Evolutionary conservation across 2,888 invertebrate species (phyloP), one percentile per base, ranked within the genome.

Genomic region (Tiliacea aurago): DNA sequence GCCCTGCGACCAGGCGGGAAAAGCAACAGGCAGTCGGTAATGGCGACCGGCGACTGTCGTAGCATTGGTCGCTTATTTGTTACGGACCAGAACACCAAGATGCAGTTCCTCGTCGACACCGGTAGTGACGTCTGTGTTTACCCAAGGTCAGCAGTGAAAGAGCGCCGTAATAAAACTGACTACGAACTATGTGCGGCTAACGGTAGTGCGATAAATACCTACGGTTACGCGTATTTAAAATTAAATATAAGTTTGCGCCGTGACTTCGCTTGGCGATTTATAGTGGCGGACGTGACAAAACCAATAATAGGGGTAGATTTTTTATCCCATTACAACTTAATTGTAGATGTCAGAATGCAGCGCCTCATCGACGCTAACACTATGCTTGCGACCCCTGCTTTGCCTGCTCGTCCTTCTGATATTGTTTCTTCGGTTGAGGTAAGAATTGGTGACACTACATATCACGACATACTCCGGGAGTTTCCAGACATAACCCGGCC

Each of bases 41-140:
- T 18, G 65, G 66, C 66, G 73, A 20, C 73, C 49, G 68, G 33
- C 49, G 68, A 49, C 28, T 73, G 68, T 45, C 56, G 41, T 3
- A 51, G 23, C 28, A 33, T 51, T 1, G 58, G 65, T 69, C 69
- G 59, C 74, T 49, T 74, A 13, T 69, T 74, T 11, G 53, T 74
- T 1, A 64, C 53, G 0, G 74, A 74, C 43, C 49, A 49, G 2
- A 18, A 28, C 15, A 33, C 73, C 11, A 68, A 63, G 15, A n/a
- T 37, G 3, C 58, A 61, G 10, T 70, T 75, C 23, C 47, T 75
- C 18, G n/a, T 70, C 15, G 70, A 70, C 15, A 70, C 67, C 10
- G 63, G 68, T 15, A 73, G 73, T 33, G 68, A 73, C n/a, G 23
- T 69, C 0, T 64, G 63, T 58, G 64, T 58, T 2, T 58, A 2